Conservation (phyloP, 2,888 invertebrate genomes). For the Selenia dentaria region DNA sequence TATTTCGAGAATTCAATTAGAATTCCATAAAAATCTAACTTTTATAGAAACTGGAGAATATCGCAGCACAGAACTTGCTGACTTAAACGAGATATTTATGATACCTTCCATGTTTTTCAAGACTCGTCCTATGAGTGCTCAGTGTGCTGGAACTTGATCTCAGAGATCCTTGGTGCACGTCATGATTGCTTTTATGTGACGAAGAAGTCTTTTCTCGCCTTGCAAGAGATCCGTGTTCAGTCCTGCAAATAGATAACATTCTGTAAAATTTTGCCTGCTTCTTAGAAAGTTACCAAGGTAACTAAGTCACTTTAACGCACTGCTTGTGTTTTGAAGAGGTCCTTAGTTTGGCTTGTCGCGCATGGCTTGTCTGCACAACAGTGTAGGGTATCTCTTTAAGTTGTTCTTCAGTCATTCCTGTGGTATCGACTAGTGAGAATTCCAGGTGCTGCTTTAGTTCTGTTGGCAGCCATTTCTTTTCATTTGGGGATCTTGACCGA, state of each 20-base stretch:
- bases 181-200: slow-evolving; percentile 65
- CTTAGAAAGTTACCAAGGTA: too few species aligned
- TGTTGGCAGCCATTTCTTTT: slow-evolving; percentile 89
- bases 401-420: slow-evolving; percentile 95
- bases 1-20: too few species aligned
- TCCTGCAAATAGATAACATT: slow-evolving; percentile 47
- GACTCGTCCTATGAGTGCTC: slow-evolving; percentile 80
- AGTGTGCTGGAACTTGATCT: slow-evolving; percentile 85
- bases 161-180: slow-evolving; percentile 81
- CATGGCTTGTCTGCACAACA: slow-evolving; percentile 90
- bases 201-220: slow-evolving; percentile 70
- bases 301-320: slow-evolving; percentile 54
- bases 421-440: slow-evolving; percentile 94
- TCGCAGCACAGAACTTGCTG: too few species aligned
- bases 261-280: too few species aligned
- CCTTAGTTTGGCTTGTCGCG: slow-evolving; percentile 84
- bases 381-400: slow-evolving; percentile 95
- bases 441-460: slow-evolving; percentile 94
- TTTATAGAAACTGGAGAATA: too few species aligned
- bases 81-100: too few species aligned
- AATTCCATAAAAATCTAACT: too few species aligned
- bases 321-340: slow-evolving; percentile 74
- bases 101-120: slow-evolving; percentile 77
- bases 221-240: slow-evolving; percentile 73
- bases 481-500: slow-evolving; percentile 89